Percentiles rank a stretch among this genome's conserved stretches.
Evolutionary conservation across 2,113 vertebrate species (phyloP).

Genomic region (Illadopsis cleaveri): DNA sequence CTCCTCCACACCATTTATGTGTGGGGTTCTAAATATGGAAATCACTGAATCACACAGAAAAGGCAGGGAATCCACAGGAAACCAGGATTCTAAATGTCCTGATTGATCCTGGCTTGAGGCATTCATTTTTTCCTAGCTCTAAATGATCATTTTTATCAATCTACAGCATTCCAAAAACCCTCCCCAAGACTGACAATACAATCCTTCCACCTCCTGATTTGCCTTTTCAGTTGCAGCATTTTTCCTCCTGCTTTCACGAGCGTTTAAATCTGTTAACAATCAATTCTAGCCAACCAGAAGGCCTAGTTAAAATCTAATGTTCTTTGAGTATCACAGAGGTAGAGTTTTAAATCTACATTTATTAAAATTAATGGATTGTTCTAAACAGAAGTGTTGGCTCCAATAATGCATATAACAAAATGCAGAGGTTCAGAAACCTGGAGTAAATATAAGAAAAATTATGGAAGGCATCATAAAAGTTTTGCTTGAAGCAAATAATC

Average conservation of each 20-base stretch:
- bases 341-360: neutral
- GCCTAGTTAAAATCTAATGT: neutral
- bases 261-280: neutral
- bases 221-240: neutral
- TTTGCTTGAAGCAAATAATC: neutral
- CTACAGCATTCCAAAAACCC: neutral
- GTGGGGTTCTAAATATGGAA: neutral
- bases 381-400: neutral
- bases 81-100: neutral
- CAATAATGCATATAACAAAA: neutral
- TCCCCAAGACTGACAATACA: neutral
- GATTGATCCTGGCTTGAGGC: neutral
- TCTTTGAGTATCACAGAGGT: neutral
- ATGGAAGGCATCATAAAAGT: neutral
- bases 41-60: neutral
- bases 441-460: neutral
- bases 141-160: neutral
- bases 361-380: neutral
- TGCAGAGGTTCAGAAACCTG: neutral
- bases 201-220: neutral
- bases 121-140: neutral
- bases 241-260: neutral
- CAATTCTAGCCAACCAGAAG: neutral
- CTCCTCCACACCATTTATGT: fast-evolving
- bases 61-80: neutral